A percentile compares a stretch with the other conserved stretches of the same genome.
These are phyloP conservation scores for Pagrus major DNA, from an alignment of 2,113 vertebrate genomes.

Conservation along the genomic window DNA sequence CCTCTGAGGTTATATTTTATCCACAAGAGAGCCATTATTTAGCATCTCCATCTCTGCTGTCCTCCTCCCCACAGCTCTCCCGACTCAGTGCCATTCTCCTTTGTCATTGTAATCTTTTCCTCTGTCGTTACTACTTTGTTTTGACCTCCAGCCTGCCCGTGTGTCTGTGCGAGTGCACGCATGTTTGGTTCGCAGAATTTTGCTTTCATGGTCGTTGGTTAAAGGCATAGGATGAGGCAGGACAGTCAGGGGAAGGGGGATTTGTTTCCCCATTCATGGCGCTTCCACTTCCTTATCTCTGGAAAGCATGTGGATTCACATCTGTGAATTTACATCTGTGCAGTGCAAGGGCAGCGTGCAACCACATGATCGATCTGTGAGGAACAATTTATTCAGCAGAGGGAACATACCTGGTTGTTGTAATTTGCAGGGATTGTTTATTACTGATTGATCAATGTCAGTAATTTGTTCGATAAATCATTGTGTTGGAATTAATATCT, in stretches of 20 bases:
- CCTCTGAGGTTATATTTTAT: slow-evolving; percentile 70
- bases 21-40: slow-evolving; percentile 75
- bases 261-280: slow-evolving; percentile 19
- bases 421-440: not conserved
- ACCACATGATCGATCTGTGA: not conserved
- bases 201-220: slow-evolving; percentile 22
- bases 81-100: slow-evolving; percentile 70
- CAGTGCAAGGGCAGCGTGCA: not conserved
- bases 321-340: not conserved
- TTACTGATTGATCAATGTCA: not conserved
- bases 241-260: not conserved
- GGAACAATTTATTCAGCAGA: not conserved
- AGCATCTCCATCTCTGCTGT: slow-evolving; percentile 72
- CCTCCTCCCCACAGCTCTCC: slow-evolving; percentile 54
- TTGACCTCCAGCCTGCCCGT: slow-evolving; percentile 64
- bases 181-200: slow-evolving; percentile 12
- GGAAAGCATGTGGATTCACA: not conserved
- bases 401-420: not conserved
- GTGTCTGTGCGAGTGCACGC: not conserved
- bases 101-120: slow-evolving; percentile 79
- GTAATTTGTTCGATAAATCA: not conserved
- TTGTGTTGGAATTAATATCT: not conserved
- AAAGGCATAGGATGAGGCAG: slow-evolving; percentile 27
- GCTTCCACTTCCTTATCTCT: not conserved
- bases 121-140: slow-evolving; percentile 69